Evolutionary conservation across 2,797 vertebrate genomes (phyloP).

Genomic region (Paramormyrops hopkinsi): DNA sequence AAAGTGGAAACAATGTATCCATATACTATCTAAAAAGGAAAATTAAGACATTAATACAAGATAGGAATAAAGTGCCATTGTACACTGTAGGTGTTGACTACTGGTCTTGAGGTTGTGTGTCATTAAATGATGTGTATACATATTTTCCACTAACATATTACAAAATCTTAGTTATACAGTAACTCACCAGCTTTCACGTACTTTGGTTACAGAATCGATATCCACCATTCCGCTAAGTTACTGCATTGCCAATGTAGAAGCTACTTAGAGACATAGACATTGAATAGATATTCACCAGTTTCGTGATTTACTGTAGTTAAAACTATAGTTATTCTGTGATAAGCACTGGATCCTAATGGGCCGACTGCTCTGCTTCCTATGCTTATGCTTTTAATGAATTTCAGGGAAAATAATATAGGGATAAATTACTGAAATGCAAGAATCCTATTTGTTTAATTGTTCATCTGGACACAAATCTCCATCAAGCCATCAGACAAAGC

Average conservation of each 20-base stretch:
- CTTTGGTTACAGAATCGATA: not conserved
- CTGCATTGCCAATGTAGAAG: not conserved
- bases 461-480: not conserved
- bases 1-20: not conserved
- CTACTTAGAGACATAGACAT: not conserved
- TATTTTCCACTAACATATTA: not conserved
- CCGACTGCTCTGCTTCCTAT: not conserved
- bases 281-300: not conserved
- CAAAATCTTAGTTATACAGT: not conserved
- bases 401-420: not conserved
- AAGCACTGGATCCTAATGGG: not conserved
- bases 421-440: not conserved
- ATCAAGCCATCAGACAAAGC: not conserved
- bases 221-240: not conserved
- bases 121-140: not conserved
- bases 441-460: not conserved
- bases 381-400: not conserved
- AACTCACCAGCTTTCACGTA: not conserved
- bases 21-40: not conserved
- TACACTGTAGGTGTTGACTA: not conserved
- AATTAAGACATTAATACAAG: not conserved
- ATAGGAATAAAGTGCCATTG: not conserved
- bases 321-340: not conserved
- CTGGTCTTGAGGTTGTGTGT: not conserved
- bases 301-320: not conserved